These are phyloP conservation scores for Eulithis testata DNA, from an alignment of 2,888 invertebrate genomes.

Conservation along the genomic window DNA sequence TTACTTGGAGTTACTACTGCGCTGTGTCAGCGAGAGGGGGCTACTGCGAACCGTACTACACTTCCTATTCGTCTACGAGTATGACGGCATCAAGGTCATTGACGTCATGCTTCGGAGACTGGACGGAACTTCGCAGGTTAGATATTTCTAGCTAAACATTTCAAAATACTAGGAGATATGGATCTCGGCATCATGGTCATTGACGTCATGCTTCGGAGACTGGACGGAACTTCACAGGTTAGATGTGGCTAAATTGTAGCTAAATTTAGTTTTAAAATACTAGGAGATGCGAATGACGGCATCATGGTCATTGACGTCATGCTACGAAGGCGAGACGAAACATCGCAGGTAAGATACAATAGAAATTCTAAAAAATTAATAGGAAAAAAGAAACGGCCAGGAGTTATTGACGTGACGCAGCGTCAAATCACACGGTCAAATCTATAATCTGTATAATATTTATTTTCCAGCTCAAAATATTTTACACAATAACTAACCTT, in stretches of 20 bases:
- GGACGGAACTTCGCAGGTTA: constrained; percentile 89
- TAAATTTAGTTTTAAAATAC: no score
- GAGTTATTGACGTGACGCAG: neutral
- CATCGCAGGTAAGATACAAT: no score
- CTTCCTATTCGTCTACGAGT: constrained; percentile 92
- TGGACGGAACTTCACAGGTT: constrained; percentile 75
- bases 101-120: constrained; percentile 93
- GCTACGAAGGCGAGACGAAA: no score
- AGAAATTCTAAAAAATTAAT: neutral
- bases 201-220: constrained; percentile 91
- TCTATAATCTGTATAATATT: neutral
- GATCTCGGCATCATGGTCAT: constrained; percentile 85
- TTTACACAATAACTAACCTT: no score
- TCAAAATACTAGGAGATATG: constrained; percentile 14
- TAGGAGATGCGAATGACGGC: no score
- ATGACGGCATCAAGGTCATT: constrained; percentile 93
- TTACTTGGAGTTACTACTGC: constrained; percentile 95
- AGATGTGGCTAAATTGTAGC: no score
- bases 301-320: no score
- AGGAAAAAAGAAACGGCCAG: neutral
- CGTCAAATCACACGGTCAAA: neutral
- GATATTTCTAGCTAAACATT: constrained; percentile 37
- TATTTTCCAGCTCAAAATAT: no score
- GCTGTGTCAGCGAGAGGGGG: constrained; percentile 94
- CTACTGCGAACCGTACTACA: constrained; percentile 92